Evolutionary conservation across 1,140 invertebrate genomes (phyloP).

Genomic region (Papilio machaon): DNA sequence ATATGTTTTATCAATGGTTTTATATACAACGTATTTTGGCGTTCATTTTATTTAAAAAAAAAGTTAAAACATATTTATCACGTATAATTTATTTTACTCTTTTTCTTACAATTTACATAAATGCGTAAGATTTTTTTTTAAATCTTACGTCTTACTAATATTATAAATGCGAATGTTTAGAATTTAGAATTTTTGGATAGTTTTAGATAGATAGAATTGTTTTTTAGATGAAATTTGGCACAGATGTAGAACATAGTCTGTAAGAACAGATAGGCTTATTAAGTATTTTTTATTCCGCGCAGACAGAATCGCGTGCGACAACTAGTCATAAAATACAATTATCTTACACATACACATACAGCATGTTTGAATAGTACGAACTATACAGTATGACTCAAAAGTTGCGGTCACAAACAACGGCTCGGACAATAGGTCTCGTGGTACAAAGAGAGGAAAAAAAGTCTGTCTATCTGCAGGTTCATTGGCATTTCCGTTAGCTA

Average conservation of each 20-base stretch:
- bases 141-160: too few species aligned
- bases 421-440: conserved; percentile 12
- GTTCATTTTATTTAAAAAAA: background rate
- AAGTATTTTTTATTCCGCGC: background rate
- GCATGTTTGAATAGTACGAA: background rate
- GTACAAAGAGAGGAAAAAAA: conserved; percentile 40
- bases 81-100: background rate
- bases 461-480: conserved; percentile 52
- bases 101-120: background rate
- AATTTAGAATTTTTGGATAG: too few species aligned
- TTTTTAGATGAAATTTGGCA: too few species aligned
- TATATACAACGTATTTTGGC: background rate
- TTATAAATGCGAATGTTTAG: too few species aligned
- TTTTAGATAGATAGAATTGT: too few species aligned
- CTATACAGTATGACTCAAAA: conserved; percentile 16
- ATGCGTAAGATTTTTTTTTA: too few species aligned
- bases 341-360: background rate
- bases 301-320: too few species aligned
- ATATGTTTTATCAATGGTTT: background rate
- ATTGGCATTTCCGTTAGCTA: conserved; percentile 54
- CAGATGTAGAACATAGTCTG: too few species aligned
- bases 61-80: too few species aligned
- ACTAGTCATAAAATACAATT: background rate
- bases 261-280: too few species aligned
- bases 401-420: background rate